These are phyloP conservation scores for Asobara japonica DNA, from an alignment of 1,140 invertebrate species.

Conservation along the genomic window DNA sequence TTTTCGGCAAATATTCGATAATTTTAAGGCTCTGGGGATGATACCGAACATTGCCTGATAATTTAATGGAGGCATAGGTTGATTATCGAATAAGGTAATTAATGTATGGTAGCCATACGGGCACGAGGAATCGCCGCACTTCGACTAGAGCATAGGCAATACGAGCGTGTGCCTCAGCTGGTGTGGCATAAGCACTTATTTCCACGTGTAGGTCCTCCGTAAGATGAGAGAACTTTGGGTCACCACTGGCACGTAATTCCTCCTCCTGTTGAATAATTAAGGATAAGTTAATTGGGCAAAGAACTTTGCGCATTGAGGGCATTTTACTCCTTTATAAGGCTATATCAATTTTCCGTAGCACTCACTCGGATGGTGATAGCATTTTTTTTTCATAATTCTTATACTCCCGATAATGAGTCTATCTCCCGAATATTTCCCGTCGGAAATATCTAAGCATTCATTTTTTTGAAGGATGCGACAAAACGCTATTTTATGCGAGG, in stretches of 20 bases:
- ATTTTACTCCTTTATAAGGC: too few species aligned
- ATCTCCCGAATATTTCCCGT: not conserved
- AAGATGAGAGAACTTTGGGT: slow-evolving; percentile 90
- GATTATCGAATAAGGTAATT: not conserved
- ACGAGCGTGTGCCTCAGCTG: slow-evolving; percentile 88
- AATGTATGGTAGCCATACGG: slow-evolving; percentile 64
- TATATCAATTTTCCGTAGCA: not conserved
- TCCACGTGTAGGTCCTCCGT: slow-evolving; percentile 91
- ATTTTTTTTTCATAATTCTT: not conserved
- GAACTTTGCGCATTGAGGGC: too few species aligned
- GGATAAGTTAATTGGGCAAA: not conserved
- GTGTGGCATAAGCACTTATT: slow-evolving; percentile 85
- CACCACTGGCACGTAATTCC: slow-evolving; percentile 82
- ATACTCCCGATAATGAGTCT: not conserved
- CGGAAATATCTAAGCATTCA: not conserved
- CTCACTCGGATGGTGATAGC: not conserved
- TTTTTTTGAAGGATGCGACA: not conserved
- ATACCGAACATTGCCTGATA: too few species aligned
- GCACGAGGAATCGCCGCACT: slow-evolving; percentile 78
- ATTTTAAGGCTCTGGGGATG: too few species aligned
- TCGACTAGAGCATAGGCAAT: slow-evolving; percentile 86
- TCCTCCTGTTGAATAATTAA: slow-evolving; percentile 74
- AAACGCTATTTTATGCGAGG: not conserved
- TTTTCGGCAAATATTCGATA: too few species aligned
- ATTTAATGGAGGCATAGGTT: not conserved